Base-by-base conservation (phyloP, 2,113 vertebrate species). In the Anser cygnoides region DNA sequence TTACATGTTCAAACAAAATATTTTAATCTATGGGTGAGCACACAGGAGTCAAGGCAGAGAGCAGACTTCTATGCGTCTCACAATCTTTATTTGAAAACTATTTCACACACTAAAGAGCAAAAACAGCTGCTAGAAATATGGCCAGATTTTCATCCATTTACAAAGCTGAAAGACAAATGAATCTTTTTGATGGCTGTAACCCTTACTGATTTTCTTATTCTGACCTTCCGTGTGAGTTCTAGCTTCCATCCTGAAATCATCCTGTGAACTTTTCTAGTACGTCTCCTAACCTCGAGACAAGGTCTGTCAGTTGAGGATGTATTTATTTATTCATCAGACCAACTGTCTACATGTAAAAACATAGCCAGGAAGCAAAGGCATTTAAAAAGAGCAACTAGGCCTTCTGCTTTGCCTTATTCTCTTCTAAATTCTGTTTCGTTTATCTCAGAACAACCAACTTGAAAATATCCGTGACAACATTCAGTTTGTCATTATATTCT, bases 1-100 rank as follows among this genome's bases (percentile, higher is more conserved):
- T 31, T 85, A 71, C 33, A 68, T 16, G 87, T 89, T 92, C 93
- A 95, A 94, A 94, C 13, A 62, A n/a, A 77, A 0, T 50, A 87
- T 44, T 80, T 93, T 62, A 71, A 89, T 82, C 75, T 75, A 86
- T 57, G 66, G 67, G 92, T 75, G 62, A 85, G 54, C 33, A 0
- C 58, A 79, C 50, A 70, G 39, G 33, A 91, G 49, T 26, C 2
- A 1, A 67, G 43, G 71, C 23, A 85, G 39, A 90, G 1, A 66
- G 49, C 35, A 63, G 39, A 74, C 70, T 84, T 81, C 77, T 57
- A 6, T 74, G 61, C 35, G 35, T 18, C 52, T 89, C 44, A 31
- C 44, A 17, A n/a, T 18, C 57, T 65, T 70, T 41, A 75, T 41
- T 16, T 61, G 28, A 75, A 89, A 94, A 55, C 9, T 67, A 81